These are phyloP conservation scores for Calonectris borealis DNA, from an alignment of 2,113 vertebrate genomes.

Conservation along the genomic window DNA sequence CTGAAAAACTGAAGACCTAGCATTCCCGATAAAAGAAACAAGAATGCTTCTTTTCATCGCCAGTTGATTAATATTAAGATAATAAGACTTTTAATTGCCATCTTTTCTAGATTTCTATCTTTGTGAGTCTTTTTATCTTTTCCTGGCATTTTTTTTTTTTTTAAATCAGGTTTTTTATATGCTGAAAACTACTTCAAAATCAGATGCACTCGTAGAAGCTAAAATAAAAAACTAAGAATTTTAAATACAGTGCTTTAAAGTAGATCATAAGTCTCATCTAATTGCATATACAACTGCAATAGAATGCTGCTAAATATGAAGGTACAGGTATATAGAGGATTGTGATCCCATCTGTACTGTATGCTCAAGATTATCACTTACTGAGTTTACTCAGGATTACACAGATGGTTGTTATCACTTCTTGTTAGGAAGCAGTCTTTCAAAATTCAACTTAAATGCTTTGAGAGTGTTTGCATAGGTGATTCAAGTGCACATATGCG, in stretches of 20 bases:
- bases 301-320: not conserved
- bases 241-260: not conserved
- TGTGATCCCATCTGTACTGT: not conserved
- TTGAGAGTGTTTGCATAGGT: not conserved
- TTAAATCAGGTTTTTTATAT: not conserved
- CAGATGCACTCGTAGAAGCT: not conserved
- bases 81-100: not conserved
- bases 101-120: not conserved
- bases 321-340: not conserved
- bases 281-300: not conserved
- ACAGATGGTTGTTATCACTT: not conserved
- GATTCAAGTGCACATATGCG: not conserved
- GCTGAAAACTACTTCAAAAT: not conserved
- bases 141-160: not conserved
- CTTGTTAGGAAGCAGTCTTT: not conserved
- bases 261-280: not conserved
- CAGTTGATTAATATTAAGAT: not conserved
- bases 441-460: not conserved
- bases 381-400: not conserved
- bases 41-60: not conserved
- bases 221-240: not conserved
- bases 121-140: not conserved
- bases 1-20: not conserved
- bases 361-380: not conserved
- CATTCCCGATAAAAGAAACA: not conserved